Evolutionary conservation across 2,888 invertebrate genomes (phyloP).

Genomic region (Asteroscopus sphinx): DNA sequence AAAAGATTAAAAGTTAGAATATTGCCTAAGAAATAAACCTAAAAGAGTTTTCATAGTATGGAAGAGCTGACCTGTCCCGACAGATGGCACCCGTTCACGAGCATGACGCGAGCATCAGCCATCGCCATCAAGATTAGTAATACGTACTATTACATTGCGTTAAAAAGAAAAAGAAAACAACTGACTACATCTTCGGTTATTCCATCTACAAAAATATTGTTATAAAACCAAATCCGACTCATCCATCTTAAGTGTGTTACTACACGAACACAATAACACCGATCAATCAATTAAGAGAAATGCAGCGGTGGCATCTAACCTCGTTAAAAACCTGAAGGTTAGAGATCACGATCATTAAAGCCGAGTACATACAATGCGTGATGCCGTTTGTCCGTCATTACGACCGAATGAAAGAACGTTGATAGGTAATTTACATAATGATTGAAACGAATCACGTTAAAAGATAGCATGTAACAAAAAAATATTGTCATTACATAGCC

Average conservation of each 20-base stretch:
- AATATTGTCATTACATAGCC: constrained; percentile 53
- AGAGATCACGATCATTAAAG: constrained; percentile 70
- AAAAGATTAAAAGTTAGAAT: too few relatives aligned
- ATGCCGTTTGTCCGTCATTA: constrained; percentile 71
- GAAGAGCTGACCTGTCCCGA: too few relatives aligned
- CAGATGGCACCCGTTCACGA: too few relatives aligned
- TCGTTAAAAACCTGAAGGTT: constrained; percentile 60
- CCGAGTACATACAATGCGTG: constrained; percentile 62
- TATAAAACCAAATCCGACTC: constrained; percentile 21
- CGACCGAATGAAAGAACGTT: constrained; percentile 59
- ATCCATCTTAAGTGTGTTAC: constrained; percentile 39
- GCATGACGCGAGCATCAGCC: too few relatives aligned
- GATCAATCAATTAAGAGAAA: constrained; percentile 54
- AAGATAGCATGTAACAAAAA: constrained; percentile 65
- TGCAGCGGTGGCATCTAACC: constrained; percentile 32
- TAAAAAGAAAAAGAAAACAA: background rate
- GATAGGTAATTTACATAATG: constrained; percentile 78
- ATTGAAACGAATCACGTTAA: constrained; percentile 70
- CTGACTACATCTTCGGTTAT: background rate
- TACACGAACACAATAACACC: constrained; percentile 29
- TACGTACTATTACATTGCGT: background rate
- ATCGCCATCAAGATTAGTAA: too few relatives aligned
- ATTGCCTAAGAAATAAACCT: too few relatives aligned
- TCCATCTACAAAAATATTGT: background rate
- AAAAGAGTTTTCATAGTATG: too few relatives aligned